Percentiles rank a stretch among this genome's conserved stretches.
Evolutionary conservation across 2,888 invertebrate species (phyloP).

Genomic region (Nipponacmea schrenckii): DNA sequence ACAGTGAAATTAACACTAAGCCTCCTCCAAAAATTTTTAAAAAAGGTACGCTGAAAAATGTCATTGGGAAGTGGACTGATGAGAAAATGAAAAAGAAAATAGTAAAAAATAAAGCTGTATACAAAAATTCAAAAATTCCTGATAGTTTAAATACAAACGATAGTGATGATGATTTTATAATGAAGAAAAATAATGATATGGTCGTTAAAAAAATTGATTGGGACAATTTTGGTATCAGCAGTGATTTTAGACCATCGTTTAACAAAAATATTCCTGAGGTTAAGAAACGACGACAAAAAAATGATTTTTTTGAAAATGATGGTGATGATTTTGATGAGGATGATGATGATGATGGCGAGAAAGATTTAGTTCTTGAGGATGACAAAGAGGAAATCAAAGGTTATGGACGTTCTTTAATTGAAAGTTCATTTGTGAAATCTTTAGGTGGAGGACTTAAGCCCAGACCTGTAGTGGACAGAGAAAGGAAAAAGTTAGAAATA

Average conservation of each 20-base stretch:
- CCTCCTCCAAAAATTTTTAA: too few relatives aligned
- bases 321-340: slow-evolving; percentile 15
- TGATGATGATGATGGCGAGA: slow-evolving; percentile 9
- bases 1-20: slow-evolving; percentile 8
- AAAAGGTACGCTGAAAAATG: too few relatives aligned
- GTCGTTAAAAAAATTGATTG: slow-evolving; percentile 44
- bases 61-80: too few relatives aligned
- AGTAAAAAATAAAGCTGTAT: not conserved
- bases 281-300: slow-evolving; percentile 26
- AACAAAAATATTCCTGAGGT: not conserved
- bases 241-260: slow-evolving; percentile 14
- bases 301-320: slow-evolving; percentile 34
- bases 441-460: not conserved
- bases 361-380: slow-evolving; percentile 9
- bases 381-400: slow-evolving; percentile 7
- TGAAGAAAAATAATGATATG: slow-evolving; percentile 37
- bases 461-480: not conserved
- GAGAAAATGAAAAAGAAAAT: not conserved
- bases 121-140: not conserved
- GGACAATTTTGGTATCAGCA: slow-evolving; percentile 25
- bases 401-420: slow-evolving; percentile 1
- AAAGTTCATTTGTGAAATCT: not conserved
- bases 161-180: slow-evolving; percentile 14
- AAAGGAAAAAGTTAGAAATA: not conserved
- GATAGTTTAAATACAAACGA: not conserved